Percentiles rank a stretch among this genome's conserved stretches.
Evolutionary conservation across 2,113 vertebrate genomes (phyloP).

Genomic region (Hippocampus abdominalis): DNA sequence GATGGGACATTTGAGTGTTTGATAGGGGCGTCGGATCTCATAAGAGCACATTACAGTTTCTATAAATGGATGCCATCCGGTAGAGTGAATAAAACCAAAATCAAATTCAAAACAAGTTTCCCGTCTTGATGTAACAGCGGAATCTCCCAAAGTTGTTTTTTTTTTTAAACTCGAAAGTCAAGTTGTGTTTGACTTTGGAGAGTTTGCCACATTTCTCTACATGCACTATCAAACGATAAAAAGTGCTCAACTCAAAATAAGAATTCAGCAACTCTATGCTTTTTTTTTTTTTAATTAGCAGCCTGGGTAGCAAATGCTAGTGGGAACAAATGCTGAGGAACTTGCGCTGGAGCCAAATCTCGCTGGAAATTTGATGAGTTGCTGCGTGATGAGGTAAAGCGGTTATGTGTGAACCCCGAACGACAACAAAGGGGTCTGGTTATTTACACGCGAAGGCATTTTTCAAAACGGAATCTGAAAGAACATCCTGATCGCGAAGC

Average conservation of each 20-base stretch:
- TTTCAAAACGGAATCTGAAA: not conserved
- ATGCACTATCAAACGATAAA: not conserved
- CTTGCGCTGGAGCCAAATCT: constrained; percentile 1
- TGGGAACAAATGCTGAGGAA: not conserved
- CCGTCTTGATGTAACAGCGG: not conserved
- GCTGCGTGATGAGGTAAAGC: constrained; percentile 48
- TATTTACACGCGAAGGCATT: not conserved
- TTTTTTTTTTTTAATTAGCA: too few relatives aligned
- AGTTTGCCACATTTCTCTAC: not conserved
- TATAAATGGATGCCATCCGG: not conserved
- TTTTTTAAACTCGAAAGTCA: not conserved
- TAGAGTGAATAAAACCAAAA: not conserved
- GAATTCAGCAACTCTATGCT: not conserved
- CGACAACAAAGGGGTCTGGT: not conserved
- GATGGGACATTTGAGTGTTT: not conserved
- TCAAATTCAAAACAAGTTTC: not conserved
- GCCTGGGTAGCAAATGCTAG: not conserved
- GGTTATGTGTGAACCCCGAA: constrained; percentile 58
- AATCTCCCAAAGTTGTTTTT: not conserved
- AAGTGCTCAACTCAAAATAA: not conserved
- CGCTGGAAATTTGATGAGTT: not conserved
- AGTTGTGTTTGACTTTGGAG: not conserved
- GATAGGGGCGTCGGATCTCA: not conserved
- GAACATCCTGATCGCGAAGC: not conserved
- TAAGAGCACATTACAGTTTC: not conserved